These are phyloP conservation scores for Lophotriccus pileatus DNA, from an alignment of 2,797 vertebrate species.

Conservation along the genomic window DNA sequence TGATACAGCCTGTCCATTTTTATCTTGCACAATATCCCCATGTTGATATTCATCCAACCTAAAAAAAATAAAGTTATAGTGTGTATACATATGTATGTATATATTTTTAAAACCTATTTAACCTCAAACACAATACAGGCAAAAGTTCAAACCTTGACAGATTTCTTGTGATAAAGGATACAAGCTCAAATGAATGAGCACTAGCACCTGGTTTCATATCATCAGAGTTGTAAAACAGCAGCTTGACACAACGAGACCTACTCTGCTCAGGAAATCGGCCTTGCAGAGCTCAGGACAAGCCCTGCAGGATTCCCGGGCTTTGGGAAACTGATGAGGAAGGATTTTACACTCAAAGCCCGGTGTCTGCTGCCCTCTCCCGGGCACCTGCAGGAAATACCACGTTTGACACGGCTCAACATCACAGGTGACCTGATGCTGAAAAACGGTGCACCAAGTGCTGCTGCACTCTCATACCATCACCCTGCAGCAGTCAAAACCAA, in stretches of 20 bases:
- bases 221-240: not conserved
- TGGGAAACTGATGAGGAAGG: not conserved
- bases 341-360: not conserved
- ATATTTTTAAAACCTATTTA: not conserved
- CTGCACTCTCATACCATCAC: not conserved
- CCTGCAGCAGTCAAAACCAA: not conserved
- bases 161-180: not conserved
- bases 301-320: not conserved
- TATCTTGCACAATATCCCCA: not conserved
- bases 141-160: not conserved
- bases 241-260: not conserved
- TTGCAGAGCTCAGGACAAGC: not conserved
- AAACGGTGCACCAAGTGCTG: not conserved
- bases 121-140: not conserved
- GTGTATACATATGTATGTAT: not conserved
- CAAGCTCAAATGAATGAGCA: not conserved
- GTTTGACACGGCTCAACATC: not conserved
- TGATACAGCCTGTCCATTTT: not conserved
- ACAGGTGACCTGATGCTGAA: not conserved
- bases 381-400: not conserved
- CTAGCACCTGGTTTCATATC: not conserved
- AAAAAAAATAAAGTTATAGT: slow-evolving; percentile 8
- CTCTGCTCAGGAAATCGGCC: not conserved
- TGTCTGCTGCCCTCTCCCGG: slow-evolving; percentile 31
- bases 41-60: not conserved